Evolutionary conservation across 1,140 invertebrate species (phyloP).

Genomic region (Achatina immaculata): DNA sequence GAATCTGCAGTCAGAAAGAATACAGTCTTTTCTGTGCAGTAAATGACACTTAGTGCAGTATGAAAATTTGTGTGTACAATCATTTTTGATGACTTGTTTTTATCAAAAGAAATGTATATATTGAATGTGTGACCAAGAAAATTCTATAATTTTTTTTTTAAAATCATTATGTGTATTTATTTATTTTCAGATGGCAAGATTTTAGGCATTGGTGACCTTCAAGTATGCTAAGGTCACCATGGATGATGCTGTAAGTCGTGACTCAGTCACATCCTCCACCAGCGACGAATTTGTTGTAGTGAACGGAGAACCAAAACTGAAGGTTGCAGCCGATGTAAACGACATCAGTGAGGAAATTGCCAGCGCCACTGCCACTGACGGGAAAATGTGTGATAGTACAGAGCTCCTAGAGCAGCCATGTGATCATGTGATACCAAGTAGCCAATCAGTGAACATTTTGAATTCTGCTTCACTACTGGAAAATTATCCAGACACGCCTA

Average conservation of each 20-base stretch:
- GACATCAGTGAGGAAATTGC: conserved; percentile 81
- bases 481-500: conserved; percentile 32
- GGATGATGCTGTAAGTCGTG: conserved; percentile 85
- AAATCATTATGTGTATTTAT: no score
- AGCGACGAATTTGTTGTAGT: conserved; percentile 89
- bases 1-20: no score
- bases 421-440: conserved; percentile 61
- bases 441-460: conserved; percentile 58
- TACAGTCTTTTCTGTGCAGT: no score
- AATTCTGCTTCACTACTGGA: conserved; percentile 42
- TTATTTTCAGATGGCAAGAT: not conserved
- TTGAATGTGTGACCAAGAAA: no score
- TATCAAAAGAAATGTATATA: no score
- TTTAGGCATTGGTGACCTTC: not conserved
- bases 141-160: no score
- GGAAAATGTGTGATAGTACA: conserved; percentile 39
- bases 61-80: no score
- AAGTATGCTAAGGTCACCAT: conserved; percentile 48
- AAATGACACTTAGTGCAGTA: no score
- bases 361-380: conserved; percentile 73
- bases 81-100: no score
- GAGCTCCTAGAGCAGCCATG: conserved; percentile 23
- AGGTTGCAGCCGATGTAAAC: conserved; percentile 83
- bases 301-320: conserved; percentile 77
- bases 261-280: conserved; percentile 85